A percentile compares a stretch with the other conserved stretches of the same genome.
phyloP scores from a whole-genome alignment of 2,113 vertebrate genomes.

The Tamias sibiricus region DNA sequence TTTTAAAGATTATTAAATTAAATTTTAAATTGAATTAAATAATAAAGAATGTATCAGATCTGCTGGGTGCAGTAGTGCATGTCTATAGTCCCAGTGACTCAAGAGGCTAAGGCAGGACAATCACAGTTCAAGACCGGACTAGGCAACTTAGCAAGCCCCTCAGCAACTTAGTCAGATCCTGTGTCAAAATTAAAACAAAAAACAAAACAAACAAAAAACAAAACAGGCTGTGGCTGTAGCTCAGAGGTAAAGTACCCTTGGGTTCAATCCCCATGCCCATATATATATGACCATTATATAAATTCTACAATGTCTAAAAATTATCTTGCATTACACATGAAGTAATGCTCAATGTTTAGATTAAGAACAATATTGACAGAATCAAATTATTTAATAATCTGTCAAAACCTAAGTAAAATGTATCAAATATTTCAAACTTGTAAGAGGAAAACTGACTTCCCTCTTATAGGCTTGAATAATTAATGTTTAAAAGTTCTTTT shows the following conservation, averaged over 20 bases:
- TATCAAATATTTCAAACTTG: background rate
- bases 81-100: no score
- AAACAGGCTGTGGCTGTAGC: no score
- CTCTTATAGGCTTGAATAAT: background rate
- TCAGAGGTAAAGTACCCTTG: no score
- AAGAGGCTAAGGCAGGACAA: no score
- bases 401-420: background rate
- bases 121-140: no score
- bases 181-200: no score
- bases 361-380: background rate
- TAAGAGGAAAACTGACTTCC: background rate
- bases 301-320: background rate
- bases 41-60: conserved; percentile 14
- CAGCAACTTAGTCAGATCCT: no score
- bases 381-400: background rate
- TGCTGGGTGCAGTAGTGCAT: background rate
- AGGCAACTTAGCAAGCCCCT: no score
- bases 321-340: background rate
- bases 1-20: background rate
- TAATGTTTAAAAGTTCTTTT: background rate
- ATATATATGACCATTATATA: background rate
- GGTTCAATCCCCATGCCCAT: no score
- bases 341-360: background rate
- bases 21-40: background rate
- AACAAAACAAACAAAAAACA: no score